Evolutionary conservation across 2,113 vertebrate species (phyloP), one percentile per base, ranked within the genome.

Genomic region (Oncorhynchus kisutch): DNA sequence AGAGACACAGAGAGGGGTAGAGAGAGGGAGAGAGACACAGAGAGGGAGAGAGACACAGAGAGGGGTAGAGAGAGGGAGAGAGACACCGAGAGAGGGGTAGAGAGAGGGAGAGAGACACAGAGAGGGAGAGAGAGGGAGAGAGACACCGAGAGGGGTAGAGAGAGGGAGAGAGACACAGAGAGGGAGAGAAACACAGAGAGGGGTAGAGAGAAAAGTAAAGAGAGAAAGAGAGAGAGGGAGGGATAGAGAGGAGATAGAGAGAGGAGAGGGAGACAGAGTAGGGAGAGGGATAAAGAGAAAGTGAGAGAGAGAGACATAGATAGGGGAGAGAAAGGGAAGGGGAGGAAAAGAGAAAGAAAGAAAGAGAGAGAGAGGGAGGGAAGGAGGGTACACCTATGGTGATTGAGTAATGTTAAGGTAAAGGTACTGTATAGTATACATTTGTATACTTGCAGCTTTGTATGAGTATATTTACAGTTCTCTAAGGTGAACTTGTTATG

Each of bases 231-330:
- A 78, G 59, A 14, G 1, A 31, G 29, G 34, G 18, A 39, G 29
- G 90, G 90, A 89, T 85, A 85, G 84, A 8, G 34, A 8, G 2
- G 34, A 39, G 29, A 5, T 5, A 89, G 87, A 84, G 84, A 84
- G 85, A 86, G 87, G 83, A 29, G 31, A n/a, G 71, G 13, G 60
- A n/a, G 27, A 81, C 78, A 5, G 25, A 31, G 13, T 48, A n/a
- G 27, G 79, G 79, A 14, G 25, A 31, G 29, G 31, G 18, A 6
- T 34, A 39, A 14, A 5, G 7, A 9, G 0, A 39, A 24, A 81
- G 24, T 67, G 71, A 18, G 31, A 84, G 78, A n/a, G 24, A 9
- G 34, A 34, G 39, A 60, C 3, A 31, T 0, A 31, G 31, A 31
- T 1, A 31, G 31, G 76, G 76, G 70, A 29, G 31, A 34, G 31